Percentiles rank a stretch among this genome's conserved stretches.
Evolutionary conservation across 2,113 vertebrate species (phyloP).

Genomic region (Xiphophorus hellerii): DNA sequence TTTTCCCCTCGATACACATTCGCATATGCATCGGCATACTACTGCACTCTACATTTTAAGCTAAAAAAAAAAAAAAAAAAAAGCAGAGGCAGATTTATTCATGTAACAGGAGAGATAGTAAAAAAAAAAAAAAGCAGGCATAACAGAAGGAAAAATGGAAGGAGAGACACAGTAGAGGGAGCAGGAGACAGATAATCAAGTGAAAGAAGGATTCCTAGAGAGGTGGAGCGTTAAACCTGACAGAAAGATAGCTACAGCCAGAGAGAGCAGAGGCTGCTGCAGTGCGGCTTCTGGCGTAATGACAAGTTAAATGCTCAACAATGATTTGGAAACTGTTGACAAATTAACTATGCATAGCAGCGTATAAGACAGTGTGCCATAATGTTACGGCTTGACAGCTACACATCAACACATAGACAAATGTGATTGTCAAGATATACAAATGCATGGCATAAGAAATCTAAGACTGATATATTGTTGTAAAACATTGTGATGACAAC

Average conservation of each 20-base stretch:
- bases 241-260: slow-evolving; percentile 27
- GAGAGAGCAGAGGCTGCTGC: slow-evolving; percentile 64
- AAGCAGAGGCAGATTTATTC: slow-evolving; percentile 50
- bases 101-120: slow-evolving; percentile 47
- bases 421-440: background rate
- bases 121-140: slow-evolving; percentile 2
- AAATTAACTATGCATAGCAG: slow-evolving; percentile 23
- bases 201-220: slow-evolving; percentile 3
- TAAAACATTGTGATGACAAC: background rate
- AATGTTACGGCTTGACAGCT: slow-evolving; percentile 3
- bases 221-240: slow-evolving; percentile 34
- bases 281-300: slow-evolving; percentile 69
- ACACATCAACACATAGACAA: slow-evolving; percentile 16
- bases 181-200: slow-evolving; percentile 54
- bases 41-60: slow-evolving; percentile 42
- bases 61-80: slow-evolving; percentile 1
- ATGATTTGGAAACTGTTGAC: slow-evolving; percentile 32
- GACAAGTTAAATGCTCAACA: slow-evolving; percentile 57
- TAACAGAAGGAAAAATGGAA: slow-evolving; percentile 7
- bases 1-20: slow-evolving; percentile 2
- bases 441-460: background rate
- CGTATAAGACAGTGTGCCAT: slow-evolving; percentile 31
- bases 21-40: slow-evolving; percentile 39
- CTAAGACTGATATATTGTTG: background rate
- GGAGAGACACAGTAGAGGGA: slow-evolving; percentile 58